Conservation (phyloP, 2,113 vertebrate genomes). For the Isichthys henryi region DNA sequence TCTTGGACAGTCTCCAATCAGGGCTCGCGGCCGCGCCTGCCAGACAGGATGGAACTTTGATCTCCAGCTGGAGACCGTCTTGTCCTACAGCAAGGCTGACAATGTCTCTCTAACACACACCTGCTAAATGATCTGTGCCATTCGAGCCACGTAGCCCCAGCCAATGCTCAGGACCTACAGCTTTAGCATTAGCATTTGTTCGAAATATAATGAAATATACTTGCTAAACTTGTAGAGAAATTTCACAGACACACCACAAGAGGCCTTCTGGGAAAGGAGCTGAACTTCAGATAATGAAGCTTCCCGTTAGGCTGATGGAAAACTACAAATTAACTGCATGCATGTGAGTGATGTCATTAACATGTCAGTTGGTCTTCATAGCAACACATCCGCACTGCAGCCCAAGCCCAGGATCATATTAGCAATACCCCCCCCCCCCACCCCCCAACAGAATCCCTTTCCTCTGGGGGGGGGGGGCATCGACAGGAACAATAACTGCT, state of each 20-base stretch:
- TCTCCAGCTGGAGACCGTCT: not conserved
- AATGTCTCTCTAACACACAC: slow-evolving; percentile 1
- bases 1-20: not conserved
- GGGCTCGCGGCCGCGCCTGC: not conserved
- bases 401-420: not conserved
- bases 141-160: not conserved
- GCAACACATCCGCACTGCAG: not conserved
- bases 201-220: not conserved
- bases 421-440: not conserved
- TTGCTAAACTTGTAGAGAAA: not conserved
- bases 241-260: not conserved
- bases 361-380: not conserved
- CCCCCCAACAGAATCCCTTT: not conserved
- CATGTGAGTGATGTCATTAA: not conserved
- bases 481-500: not conserved
- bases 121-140: not conserved
- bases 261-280: not conserved
- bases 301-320: not conserved
- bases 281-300: not conserved
- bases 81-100: slow-evolving; percentile 1
- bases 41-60: not conserved
- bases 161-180: not conserved
- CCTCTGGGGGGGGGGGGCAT: not conserved
- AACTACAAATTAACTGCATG: not conserved
- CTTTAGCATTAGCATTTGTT: not conserved